Conservation (phyloP, 2,888 invertebrate species). For the Mesorhabditis spiculigera region DNA sequence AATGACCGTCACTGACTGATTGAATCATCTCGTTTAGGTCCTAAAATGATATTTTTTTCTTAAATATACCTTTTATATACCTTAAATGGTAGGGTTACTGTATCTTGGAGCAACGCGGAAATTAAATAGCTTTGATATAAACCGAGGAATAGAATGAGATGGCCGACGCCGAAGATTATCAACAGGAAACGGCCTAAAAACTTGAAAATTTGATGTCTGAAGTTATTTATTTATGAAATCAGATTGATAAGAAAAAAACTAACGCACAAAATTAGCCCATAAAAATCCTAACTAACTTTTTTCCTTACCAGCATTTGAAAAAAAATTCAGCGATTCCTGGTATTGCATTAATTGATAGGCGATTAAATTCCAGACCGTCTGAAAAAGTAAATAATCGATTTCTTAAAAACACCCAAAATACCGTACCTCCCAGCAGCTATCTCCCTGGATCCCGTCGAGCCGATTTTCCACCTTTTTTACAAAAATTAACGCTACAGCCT, state of each 20-base stretch:
- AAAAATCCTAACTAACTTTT: too few species aligned
- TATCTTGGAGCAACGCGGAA: constrained; percentile 2
- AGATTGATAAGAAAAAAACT: too few species aligned
- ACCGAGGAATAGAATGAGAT: background rate
- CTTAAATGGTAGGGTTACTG: background rate
- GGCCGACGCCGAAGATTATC: background rate
- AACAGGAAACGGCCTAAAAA: background rate
- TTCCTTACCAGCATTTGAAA: background rate
- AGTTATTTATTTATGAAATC: too few species aligned
- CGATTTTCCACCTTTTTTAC: constrained; percentile 3
- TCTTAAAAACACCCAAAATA: background rate
- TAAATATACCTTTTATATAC: background rate
- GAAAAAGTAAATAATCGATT: background rate
- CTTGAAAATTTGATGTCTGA: too few species aligned
- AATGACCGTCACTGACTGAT: background rate
- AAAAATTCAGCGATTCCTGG: background rate
- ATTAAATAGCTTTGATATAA: background rate
- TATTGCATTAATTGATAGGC: background rate
- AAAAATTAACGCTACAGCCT: background rate
- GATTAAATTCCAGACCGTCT: background rate
- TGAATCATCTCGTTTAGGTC: background rate
- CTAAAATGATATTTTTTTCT: background rate
- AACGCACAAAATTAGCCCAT: too few species aligned
- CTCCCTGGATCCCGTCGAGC: background rate
- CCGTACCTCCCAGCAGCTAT: background rate